Conservation (phyloP, 2,888 invertebrate genomes). For the Eretmocerus hayati region DNA sequence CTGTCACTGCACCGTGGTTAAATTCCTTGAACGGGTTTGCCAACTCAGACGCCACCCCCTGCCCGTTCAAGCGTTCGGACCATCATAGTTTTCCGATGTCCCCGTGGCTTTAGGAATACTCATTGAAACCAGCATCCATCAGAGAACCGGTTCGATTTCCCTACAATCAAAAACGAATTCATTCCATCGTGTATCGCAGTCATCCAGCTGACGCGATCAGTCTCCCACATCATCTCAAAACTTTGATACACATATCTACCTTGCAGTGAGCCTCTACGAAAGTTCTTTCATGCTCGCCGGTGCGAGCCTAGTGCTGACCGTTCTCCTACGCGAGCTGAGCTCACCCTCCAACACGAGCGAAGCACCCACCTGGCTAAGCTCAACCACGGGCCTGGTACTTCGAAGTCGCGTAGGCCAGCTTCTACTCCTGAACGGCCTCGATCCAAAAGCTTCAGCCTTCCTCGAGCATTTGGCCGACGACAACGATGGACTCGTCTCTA, state of each 20-base stretch:
- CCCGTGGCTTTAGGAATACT: too few species aligned
- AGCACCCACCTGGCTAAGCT: conserved; percentile 26
- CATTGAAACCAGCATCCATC: too few species aligned
- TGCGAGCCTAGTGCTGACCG: conserved; percentile 19
- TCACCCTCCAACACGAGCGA: too few species aligned
- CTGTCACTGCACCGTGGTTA: too few species aligned
- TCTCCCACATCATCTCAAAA: not conserved
- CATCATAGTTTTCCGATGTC: too few species aligned
- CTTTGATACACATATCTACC: not conserved
- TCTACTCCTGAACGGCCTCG: conserved; percentile 32
- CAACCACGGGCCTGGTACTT: conserved; percentile 26
- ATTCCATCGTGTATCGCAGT: too few species aligned
- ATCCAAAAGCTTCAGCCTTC: conserved; percentile 32
- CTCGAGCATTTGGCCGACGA: conserved; percentile 30
- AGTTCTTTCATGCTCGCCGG: conserved; percentile 29
- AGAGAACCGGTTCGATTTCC: too few species aligned
- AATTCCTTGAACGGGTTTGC: too few species aligned
- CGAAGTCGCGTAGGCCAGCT: conserved; percentile 33
- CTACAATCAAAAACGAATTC: too few species aligned
- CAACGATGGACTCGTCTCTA: conserved; percentile 26
- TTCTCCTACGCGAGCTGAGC: conserved; percentile 26
- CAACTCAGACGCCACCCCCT: too few species aligned
- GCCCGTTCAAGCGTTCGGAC: too few species aligned
- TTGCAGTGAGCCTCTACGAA: conserved; percentile 35
- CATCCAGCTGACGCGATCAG: too few species aligned